Evolutionary conservation across 2,113 vertebrate genomes (phyloP).

Genomic region (Gallinago jamesoni): DNA sequence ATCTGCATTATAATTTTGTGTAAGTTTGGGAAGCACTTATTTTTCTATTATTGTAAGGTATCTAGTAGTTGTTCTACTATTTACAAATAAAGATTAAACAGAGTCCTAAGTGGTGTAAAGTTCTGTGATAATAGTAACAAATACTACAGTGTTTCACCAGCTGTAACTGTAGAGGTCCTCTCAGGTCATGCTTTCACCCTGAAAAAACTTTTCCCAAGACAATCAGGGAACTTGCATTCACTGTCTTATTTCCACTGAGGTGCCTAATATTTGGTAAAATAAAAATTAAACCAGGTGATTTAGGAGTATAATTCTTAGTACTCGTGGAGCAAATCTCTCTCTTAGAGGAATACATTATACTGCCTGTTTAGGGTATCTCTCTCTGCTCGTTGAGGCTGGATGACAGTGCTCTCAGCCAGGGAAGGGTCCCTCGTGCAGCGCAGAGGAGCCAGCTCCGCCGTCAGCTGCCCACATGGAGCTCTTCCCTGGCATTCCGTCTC

Average conservation of each 20-base stretch:
- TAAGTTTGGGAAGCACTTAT: neutral
- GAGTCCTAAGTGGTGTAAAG: neutral
- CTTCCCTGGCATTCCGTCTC: neutral
- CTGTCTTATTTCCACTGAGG: neutral
- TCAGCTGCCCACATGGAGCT: neutral
- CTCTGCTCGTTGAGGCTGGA: neutral
- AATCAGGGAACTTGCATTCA: neutral
- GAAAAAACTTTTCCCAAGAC: neutral
- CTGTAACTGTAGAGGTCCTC: neutral
- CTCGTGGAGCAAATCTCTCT: neutral
- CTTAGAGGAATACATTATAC: neutral
- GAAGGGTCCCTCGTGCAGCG: neutral
- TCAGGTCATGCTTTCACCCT: neutral
- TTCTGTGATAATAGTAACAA: neutral
- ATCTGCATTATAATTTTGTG: neutral
- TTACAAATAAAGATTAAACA: neutral
- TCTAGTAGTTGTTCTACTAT: neutral
- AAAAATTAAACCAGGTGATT: neutral
- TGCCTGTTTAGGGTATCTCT: neutral
- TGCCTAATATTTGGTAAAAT: neutral
- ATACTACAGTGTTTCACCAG: neutral
- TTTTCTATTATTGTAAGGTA: neutral
- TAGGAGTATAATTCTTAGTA: neutral
- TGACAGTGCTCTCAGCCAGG: neutral
- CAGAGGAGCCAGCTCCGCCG: neutral